These are phyloP conservation scores for Synodontis membranacea DNA, from an alignment of 2,113 vertebrate genomes.

Conservation along the genomic window DNA sequence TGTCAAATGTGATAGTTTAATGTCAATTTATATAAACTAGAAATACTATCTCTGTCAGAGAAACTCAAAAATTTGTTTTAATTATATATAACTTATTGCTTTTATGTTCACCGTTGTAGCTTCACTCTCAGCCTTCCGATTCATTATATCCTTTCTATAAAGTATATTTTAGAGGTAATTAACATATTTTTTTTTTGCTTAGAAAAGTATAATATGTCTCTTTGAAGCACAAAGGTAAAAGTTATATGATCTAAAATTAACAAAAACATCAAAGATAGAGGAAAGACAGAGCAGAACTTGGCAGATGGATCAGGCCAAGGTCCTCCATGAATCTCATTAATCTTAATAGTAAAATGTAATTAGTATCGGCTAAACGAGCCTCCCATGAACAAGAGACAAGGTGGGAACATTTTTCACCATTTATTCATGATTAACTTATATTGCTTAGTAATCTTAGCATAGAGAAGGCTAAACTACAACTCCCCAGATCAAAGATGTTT, in stretches of 20 bases:
- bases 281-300: constrained; percentile 8
- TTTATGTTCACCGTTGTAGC: not conserved
- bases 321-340: constrained; percentile 56
- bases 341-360: constrained; percentile 64
- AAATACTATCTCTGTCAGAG: not conserved
- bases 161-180: not conserved
- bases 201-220: not conserved
- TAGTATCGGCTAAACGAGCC: constrained; percentile 61
- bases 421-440: not conserved
- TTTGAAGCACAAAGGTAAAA: not conserved
- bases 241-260: not conserved
- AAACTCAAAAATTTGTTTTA: not conserved
- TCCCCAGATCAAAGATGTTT: not conserved
- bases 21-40: not conserved
- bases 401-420: constrained; percentile 10
- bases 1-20: too few relatives aligned
- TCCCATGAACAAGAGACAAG: constrained; percentile 34
- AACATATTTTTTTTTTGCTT: not conserved
- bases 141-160: not conserved
- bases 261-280: constrained; percentile 7
- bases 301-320: constrained; percentile 52
- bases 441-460: not conserved
- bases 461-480: not conserved
- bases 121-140: not conserved
- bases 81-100: not conserved